phyloP scores from a whole-genome alignment of 2,888 invertebrate species.

The Colostygia pectinataria region DNA sequence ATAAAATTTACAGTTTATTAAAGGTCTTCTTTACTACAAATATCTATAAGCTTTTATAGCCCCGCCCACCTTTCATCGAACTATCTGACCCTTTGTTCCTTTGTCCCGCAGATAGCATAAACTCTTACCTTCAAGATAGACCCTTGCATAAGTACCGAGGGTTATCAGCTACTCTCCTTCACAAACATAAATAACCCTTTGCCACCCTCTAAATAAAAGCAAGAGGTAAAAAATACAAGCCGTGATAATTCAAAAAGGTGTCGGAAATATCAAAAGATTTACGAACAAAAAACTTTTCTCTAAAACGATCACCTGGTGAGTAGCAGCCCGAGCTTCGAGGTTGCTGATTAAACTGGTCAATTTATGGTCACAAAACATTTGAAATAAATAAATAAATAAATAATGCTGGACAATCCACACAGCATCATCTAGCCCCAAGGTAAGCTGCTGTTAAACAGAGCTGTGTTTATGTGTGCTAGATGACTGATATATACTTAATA shows the following conservation, averaged over 20 bases:
- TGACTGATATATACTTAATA: too few relatives aligned
- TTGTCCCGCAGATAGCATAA: conserved; percentile 26
- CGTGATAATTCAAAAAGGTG: conserved; percentile 26
- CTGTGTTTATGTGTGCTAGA: too few relatives aligned
- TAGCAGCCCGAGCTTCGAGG: too few relatives aligned
- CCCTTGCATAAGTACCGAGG: conserved; percentile 19
- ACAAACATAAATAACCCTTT: conserved; percentile 27
- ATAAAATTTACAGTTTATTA: neutral
- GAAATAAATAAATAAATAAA: too few relatives aligned
- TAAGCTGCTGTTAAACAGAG: too few relatives aligned
- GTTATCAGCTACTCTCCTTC: conserved; percentile 22
- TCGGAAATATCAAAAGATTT: conserved; percentile 29
- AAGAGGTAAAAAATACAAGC: conserved; percentile 20
- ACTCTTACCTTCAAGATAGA: conserved; percentile 25
- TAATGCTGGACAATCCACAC: too few relatives aligned
- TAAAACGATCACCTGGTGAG: too few relatives aligned
- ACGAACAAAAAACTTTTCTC: conserved; percentile 25
- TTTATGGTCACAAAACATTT: too few relatives aligned
- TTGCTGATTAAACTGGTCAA: neutral
- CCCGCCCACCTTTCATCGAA: conserved; percentile 25
- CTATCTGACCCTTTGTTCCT: conserved; percentile 23
- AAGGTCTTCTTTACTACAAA: neutral
- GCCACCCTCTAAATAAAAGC: conserved; percentile 18
- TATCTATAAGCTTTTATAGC: neutral
- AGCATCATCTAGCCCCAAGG: too few relatives aligned